Evolutionary conservation across 2,888 invertebrate species (phyloP).

Genomic region (Dynastes tityus): DNA sequence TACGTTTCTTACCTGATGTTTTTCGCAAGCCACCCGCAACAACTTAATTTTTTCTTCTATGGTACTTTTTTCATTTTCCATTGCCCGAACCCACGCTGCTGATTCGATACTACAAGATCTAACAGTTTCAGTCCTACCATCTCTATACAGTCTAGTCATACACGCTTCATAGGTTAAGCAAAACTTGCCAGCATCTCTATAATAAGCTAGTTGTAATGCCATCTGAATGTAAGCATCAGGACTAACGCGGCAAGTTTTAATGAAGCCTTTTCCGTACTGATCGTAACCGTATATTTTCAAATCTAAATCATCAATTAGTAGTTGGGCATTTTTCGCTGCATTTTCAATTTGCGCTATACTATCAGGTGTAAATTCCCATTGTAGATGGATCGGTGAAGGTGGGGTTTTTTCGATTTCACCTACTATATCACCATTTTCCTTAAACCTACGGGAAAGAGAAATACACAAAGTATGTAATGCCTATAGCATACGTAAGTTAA

Average conservation of each 20-base stretch:
- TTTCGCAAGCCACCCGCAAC: constrained; percentile 81
- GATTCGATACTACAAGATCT: constrained; percentile 96
- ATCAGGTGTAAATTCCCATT: constrained; percentile 87
- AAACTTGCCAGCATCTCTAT: constrained; percentile 90
- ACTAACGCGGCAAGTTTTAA: constrained; percentile 93
- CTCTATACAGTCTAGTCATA: constrained; percentile 97
- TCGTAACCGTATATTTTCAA: constrained; percentile 89
- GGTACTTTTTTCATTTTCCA: constrained; percentile 81
- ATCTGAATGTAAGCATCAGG: constrained; percentile 98
- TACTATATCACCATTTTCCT: constrained; percentile 78
- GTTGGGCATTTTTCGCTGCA: constrained; percentile 81
- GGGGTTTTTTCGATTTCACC: constrained; percentile 86
- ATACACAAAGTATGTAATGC: not conserved
- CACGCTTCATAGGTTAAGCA: constrained; percentile 98
- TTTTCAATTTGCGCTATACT: constrained; percentile 82
- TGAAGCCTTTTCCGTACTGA: constrained; percentile 95
- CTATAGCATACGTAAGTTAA: not conserved
- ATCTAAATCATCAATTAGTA: constrained; percentile 91
- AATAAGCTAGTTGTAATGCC: constrained; percentile 96
- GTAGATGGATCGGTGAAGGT: constrained; percentile 87
- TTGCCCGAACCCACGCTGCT: constrained; percentile 91
- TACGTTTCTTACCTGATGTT: constrained; percentile 80
- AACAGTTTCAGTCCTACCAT: constrained; percentile 98
- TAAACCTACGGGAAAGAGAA: constrained; percentile 9
- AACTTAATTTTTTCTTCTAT: constrained; percentile 81